These are phyloP conservation scores for Oreochromis mossambicus DNA, from an alignment of 2,797 vertebrate species.

Conservation along the genomic window DNA sequence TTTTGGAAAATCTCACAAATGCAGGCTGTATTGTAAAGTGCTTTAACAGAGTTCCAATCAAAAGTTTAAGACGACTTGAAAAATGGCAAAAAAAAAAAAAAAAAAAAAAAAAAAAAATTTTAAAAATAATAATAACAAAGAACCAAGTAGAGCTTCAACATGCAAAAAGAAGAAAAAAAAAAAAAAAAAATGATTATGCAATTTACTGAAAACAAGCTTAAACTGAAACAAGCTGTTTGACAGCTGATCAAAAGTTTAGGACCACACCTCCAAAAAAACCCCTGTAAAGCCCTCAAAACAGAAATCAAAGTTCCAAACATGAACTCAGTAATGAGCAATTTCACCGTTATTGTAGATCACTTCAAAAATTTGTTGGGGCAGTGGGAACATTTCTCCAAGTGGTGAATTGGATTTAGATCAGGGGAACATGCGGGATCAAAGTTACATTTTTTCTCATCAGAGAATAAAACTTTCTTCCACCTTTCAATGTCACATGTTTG, in stretches of 20 bases:
- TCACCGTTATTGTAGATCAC: not conserved
- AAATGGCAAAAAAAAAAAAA: not conserved
- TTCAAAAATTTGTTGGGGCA: fast-evolving
- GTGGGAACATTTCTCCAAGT: not conserved
- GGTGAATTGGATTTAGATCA: not conserved
- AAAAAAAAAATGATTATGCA: not conserved
- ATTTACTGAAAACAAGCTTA: not conserved
- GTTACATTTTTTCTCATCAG: not conserved
- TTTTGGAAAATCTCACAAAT: not conserved
- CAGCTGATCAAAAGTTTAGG: fast-evolving
- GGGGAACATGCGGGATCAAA: not conserved
- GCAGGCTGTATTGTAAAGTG: not conserved
- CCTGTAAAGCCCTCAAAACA: not conserved
- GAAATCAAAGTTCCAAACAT: not conserved
- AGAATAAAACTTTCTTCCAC: not conserved
- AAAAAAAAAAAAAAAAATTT: not conserved
- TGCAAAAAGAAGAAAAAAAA: not conserved
- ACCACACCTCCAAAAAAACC: not conserved
- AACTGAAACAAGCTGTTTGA: not conserved
- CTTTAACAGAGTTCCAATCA: fast-evolving
- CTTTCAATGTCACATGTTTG: not conserved
- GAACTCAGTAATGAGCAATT: not conserved
- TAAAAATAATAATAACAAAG: no score
- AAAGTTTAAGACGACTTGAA: fast-evolving
- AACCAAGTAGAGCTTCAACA: not conserved